Evolutionary conservation across 2,113 vertebrate species (phyloP), one percentile per base, ranked within the genome.

Genomic region (Vulpes lagopus): DNA sequence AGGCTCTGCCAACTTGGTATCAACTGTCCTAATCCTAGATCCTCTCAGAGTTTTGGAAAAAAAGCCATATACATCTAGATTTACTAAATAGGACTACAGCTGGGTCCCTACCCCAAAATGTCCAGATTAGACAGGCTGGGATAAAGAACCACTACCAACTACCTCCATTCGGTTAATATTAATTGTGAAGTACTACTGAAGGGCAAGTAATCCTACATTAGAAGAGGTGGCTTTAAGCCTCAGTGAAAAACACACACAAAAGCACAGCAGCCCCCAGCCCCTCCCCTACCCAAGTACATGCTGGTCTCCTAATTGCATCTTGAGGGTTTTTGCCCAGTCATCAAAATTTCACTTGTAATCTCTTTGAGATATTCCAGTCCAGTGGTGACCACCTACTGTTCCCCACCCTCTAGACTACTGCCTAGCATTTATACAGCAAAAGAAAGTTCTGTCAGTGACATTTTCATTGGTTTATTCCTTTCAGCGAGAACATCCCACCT

Each of bases 321-420:
- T n/a, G n/a, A 92, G 57, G 38, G 79, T 84, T 94, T 84, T 57
- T 27, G 2, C 35, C 76, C 64, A 62, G 87, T 96, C 96, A 97
- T 97, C 88, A 97, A 96, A 97, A 98, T 98, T 98, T 97, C 90
- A 91, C 81, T 96, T 98, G 73, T 93, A 97, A 97, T 96, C 55
- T 83, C 57, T 97, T 89, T 96, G 62, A 91, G 96, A 97, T 91
- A 94, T 97, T 91, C 60, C 73, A 59, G 27, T 73, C 95, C 74
- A 81, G n/a, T 76, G 95, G 87, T 80, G 94, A 82, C 79, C 89
- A 96, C 5, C 20, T 80, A 91, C 69, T 89, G 8, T 64, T 89
- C 35, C 71, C 35, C 35, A 51, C 0, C 94, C 94, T 96, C 95
- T 97, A 88, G 88, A 97, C 96, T 97, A 96, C 96, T 97, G 94